These are phyloP conservation scores for Excalfactoria chinensis DNA, from an alignment of 2,113 vertebrate genomes.

Conservation along the genomic window DNA sequence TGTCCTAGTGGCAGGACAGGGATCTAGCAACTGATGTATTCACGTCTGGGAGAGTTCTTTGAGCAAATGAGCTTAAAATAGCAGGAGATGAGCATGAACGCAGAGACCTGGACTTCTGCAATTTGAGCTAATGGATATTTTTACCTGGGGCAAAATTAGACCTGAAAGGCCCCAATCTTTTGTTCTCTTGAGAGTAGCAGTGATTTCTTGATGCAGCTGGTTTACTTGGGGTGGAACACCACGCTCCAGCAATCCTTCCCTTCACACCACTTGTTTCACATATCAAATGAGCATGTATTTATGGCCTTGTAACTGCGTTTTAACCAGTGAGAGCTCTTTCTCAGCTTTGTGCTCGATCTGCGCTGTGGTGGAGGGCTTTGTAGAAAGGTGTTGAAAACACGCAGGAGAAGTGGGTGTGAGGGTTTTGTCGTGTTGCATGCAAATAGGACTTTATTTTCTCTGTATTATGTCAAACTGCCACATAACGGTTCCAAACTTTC, in stretches of 20 bases:
- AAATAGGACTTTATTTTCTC: background rate
- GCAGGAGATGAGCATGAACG: background rate
- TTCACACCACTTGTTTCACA: background rate
- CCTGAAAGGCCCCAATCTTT: background rate
- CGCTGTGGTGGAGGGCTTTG: background rate
- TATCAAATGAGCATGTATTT: background rate
- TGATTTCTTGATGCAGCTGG: background rate
- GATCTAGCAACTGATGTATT: background rate
- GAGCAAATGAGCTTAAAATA: background rate
- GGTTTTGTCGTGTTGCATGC: background rate
- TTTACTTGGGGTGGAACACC: background rate
- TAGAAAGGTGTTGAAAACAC: background rate
- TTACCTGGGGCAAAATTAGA: constrained; percentile 27
- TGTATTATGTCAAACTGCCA: background rate
- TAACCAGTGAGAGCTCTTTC: background rate
- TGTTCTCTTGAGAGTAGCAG: background rate
- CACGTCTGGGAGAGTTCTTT: background rate
- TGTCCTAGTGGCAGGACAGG: background rate
- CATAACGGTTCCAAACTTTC: background rate
- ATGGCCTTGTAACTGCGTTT: background rate
- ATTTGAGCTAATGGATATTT: constrained; percentile 38
- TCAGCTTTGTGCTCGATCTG: background rate
- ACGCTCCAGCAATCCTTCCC: background rate
- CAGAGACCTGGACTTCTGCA: background rate
- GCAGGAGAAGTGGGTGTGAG: background rate